Conservation (phyloP, 2,797 vertebrate genomes). For the Cossypha dichroa region DNA sequence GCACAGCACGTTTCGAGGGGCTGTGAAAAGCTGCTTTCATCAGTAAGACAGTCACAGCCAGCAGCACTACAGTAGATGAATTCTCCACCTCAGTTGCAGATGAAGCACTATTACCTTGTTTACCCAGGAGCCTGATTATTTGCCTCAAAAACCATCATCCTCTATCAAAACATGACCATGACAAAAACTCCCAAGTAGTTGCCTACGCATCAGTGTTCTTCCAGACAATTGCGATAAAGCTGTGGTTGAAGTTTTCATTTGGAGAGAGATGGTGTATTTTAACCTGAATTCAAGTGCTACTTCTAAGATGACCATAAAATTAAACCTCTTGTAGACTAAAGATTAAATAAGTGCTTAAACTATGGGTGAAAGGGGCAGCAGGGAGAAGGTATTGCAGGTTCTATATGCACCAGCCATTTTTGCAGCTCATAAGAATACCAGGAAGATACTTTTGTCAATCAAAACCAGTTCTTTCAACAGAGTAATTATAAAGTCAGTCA, state of each 20-base stretch:
- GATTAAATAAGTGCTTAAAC: background rate
- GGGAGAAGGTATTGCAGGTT: background rate
- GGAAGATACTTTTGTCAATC: constrained; percentile 28
- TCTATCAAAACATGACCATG: background rate
- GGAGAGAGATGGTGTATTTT: background rate
- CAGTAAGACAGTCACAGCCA: background rate
- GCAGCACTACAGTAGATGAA: background rate
- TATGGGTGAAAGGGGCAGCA: background rate
- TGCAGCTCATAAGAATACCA: background rate
- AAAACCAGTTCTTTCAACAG: constrained; percentile 46
- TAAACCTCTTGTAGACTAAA: background rate
- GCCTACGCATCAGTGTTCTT: background rate
- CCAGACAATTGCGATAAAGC: background rate
- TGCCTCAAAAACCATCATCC: background rate
- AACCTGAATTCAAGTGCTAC: background rate
- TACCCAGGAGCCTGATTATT: background rate
- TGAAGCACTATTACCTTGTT: background rate
- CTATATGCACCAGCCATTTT: background rate
- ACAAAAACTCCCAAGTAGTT: background rate
- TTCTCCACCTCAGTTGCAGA: background rate
- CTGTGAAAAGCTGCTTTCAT: constrained; percentile 6
- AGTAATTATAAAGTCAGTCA: constrained; percentile 51
- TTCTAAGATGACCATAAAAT: background rate
- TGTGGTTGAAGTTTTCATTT: background rate
- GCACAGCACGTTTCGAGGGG: background rate